Evolutionary conservation across 1,140 invertebrate genomes (phyloP).

Genomic region (Phymastichus coffea): DNA sequence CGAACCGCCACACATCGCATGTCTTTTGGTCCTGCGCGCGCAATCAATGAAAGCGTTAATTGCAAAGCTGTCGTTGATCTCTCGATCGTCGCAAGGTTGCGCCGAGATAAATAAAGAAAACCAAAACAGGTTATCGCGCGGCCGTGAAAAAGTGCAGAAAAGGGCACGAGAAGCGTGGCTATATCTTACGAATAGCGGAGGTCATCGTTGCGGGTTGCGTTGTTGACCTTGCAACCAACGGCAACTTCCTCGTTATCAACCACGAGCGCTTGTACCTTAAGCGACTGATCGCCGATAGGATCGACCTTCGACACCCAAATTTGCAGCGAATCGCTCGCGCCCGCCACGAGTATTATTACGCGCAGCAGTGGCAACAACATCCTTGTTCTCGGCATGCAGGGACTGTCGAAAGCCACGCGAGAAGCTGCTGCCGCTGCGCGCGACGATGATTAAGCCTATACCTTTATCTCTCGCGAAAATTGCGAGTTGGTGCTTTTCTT

Average conservation of each 20-base stretch:
- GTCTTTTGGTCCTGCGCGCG: constrained; percentile 24
- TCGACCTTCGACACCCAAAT: constrained; percentile 30
- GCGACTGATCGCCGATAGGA: constrained; percentile 21
- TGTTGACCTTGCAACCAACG: constrained; percentile 17
- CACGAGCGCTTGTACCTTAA: constrained; percentile 34
- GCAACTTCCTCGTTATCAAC: constrained; percentile 34
- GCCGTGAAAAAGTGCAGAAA: constrained; percentile 4
- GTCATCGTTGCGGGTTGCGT: neutral
- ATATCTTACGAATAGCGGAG: too few relatives aligned
- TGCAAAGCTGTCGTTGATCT: neutral
- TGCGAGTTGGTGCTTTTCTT: too few relatives aligned
- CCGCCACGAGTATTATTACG: too few relatives aligned
- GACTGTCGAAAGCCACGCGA: too few relatives aligned
- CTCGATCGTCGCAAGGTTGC: neutral
- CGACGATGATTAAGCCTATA: too few relatives aligned
- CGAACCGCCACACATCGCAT: constrained; percentile 37
- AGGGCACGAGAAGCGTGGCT: too few relatives aligned
- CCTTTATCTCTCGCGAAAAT: too few relatives aligned
- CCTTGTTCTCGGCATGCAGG: too few relatives aligned
- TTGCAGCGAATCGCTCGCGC: too few relatives aligned
- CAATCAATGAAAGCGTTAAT: neutral
- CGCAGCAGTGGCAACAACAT: too few relatives aligned
- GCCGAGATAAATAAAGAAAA: neutral
- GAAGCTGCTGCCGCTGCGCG: too few relatives aligned
- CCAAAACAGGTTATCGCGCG: constrained; percentile 23